Evolutionary conservation across 1,140 invertebrate genomes (phyloP).

Genomic region (Drosophila willistoni): DNA sequence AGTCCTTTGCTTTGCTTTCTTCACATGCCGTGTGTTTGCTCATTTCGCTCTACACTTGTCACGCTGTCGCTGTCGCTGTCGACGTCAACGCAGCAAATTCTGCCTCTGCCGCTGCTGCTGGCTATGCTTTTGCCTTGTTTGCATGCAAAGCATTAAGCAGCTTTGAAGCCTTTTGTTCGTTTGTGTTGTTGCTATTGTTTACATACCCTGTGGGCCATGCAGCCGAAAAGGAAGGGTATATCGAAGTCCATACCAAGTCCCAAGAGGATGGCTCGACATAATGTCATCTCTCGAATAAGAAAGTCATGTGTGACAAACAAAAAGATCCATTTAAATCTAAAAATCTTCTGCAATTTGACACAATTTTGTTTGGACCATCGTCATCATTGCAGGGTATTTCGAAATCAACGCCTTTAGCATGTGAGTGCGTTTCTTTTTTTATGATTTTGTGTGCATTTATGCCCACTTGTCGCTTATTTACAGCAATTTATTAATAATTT

Average conservation of each 20-base stretch:
- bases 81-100: conserved; percentile 27
- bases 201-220: conserved; percentile 36
- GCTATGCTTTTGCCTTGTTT: conserved; percentile 36
- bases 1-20: not conserved
- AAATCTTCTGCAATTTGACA: too few relatives aligned
- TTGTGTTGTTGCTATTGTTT: conserved; percentile 50
- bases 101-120: conserved; percentile 32
- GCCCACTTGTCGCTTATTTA: conserved; percentile 55
- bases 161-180: conserved; percentile 16
- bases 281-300: too few relatives aligned
- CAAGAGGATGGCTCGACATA: too few relatives aligned
- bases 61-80: conserved; percentile 45
- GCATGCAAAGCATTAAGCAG: conserved; percentile 45
- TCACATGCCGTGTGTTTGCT: conserved; percentile 43
- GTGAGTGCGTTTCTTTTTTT: conserved; percentile 27
- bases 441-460: conserved; percentile 39
- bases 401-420: not conserved
- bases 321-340: too few relatives aligned
- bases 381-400: not conserved
- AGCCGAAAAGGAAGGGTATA: not conserved
- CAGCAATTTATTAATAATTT: conserved; percentile 76
- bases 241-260: not conserved
- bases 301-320: too few relatives aligned
- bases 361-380: too few relatives aligned
- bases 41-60: conserved; percentile 68